Base-by-base conservation (phyloP, 2,113 vertebrate species). In the Ictalurus punctatus region DNA sequence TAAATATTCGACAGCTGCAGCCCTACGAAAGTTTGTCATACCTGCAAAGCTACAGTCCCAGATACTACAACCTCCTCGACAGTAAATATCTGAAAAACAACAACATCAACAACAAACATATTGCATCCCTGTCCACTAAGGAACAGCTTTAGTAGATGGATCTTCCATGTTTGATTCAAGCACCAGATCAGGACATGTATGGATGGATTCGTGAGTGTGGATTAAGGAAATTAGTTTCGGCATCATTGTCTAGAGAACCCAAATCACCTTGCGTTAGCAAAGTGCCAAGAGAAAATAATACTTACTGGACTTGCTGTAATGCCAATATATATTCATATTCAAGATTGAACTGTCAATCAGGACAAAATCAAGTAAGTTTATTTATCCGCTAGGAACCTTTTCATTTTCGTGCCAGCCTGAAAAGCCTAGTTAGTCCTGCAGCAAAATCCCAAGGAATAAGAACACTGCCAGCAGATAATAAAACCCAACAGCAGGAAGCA, bases 1-100 rank as follows among this genome's bases (percentile, higher is more conserved):
- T 48, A 76, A 76, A 48, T 25, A 25, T 10, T 40, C 37, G 40
- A 9, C 21, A 40, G 71, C 17, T 74, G 37, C 71, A 74, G 71
- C 71, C 34, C 37, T 40, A 74, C 30, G 9, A 40, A 37, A 40
- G 34, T 40, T 74, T 74, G 48, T 69, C 89, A 85, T 93, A 93
- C 92, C 94, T 92, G 87, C 27, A 91, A 44, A 48, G 85, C 86
- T 83, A 92, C 65, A 91, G 88, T 90, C 86, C 83, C 89, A 90
- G 88, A 90, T 73, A 92, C 88, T 83, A 92, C 88, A 92, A 93
- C 83, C 85, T 83, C 89, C 88, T 91, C 89, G 88, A 85, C 65
- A 89, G 88, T 87, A 88, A 92, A 89, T 69, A 92, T 91, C 93
- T 94, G 92, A 81, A 93, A 91, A 89, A 91, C 90, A 92, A 92